Evolutionary conservation across 23 tunicate genomes (phyloP), one percentile per base, ranked within the genome.

Genomic region (Pegea sp.): DNA sequence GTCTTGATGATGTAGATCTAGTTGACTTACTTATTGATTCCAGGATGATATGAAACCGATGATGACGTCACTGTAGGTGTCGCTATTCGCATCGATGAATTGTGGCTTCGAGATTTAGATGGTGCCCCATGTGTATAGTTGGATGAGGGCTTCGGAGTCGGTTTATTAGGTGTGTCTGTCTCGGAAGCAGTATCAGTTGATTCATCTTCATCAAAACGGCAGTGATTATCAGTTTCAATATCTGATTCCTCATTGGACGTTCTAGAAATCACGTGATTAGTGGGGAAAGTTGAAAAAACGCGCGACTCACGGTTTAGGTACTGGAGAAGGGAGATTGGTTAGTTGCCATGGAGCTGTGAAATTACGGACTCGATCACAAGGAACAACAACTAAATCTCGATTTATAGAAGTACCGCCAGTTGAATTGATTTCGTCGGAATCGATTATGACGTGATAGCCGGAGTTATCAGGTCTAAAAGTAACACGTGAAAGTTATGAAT

Each of bases 171-270:
- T 19, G 63, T 61, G 64, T 84, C 95, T 2, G 95, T 73, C 34
- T 84, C 95, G 2, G 95, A 74, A 19, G 95, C 95, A 4, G 95
- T 84, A 43, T 84, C 95, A 2, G 95, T 84, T 4, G 48, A 72
- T 58, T 84, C 93, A 29, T 81, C 95, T 20, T 84, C 95, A 0
- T 20, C 65, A 34, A 43, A 8, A 18, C 53, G 53, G 49, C 19
- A 31, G 28, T 56, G 46, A 25, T 6, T 18, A 13, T 6, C 55
- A 50, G 22, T 20, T 20, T 50, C 22, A 50, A 20, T 6, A 50
- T 50, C 55, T 13, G 19, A 6, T 50, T 18, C 22, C 7, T 50
- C 7, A 50, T 20, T 6, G 22, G 19, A 21, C 19, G 19, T 18
- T 6, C 6, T 50, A 50, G 55, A 13, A 20, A 20, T 20, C n/a